Conservation (phyloP, 1,140 invertebrate genomes). For the Zaprionus gabonicus region DNA sequence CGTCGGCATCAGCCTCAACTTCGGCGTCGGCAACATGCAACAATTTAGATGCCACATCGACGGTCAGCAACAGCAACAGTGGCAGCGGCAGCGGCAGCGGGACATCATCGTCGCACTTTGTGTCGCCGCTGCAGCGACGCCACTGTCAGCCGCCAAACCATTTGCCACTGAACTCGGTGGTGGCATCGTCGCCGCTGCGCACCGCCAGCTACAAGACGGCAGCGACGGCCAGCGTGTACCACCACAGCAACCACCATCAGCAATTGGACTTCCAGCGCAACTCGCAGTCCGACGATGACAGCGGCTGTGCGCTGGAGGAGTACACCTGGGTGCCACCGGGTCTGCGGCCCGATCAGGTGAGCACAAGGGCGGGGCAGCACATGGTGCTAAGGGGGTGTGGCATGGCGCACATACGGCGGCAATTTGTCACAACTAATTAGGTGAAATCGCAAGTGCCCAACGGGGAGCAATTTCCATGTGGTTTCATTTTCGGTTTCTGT, state of each 20-base stretch:
- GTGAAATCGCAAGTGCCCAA: constrained; percentile 49
- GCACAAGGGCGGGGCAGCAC: background rate
- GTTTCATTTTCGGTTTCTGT: constrained; percentile 5
- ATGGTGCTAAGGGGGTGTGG: constrained; percentile 42
- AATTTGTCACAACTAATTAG: constrained; percentile 73
- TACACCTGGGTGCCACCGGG: constrained; percentile 99
- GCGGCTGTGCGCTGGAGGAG: constrained; percentile 97
- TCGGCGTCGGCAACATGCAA: constrained; percentile 51
- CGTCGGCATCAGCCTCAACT: constrained; percentile 19
- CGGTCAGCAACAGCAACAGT: constrained; percentile 26
- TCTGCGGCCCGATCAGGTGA: constrained; percentile 96
- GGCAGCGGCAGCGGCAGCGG: constrained; percentile 58
- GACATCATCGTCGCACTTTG: constrained; percentile 62
- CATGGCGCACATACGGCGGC: constrained; percentile 12
- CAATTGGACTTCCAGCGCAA: constrained; percentile 92
- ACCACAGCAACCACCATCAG: constrained; percentile 77
- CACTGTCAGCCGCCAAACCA: constrained; percentile 78
- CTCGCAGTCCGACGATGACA: constrained; percentile 98
- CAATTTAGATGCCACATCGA: constrained; percentile 60
- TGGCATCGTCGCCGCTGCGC: constrained; percentile 65
- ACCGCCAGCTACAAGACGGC: constrained; percentile 75
- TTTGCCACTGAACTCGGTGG: constrained; percentile 76
- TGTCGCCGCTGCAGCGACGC: constrained; percentile 75
- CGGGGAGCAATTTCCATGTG: constrained; percentile 33
- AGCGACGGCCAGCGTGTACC: constrained; percentile 61